Evolutionary conservation across 1,140 invertebrate species (phyloP), one percentile per base, ranked within the genome.

Genomic region (Polypedilum vanderplanki): DNA sequence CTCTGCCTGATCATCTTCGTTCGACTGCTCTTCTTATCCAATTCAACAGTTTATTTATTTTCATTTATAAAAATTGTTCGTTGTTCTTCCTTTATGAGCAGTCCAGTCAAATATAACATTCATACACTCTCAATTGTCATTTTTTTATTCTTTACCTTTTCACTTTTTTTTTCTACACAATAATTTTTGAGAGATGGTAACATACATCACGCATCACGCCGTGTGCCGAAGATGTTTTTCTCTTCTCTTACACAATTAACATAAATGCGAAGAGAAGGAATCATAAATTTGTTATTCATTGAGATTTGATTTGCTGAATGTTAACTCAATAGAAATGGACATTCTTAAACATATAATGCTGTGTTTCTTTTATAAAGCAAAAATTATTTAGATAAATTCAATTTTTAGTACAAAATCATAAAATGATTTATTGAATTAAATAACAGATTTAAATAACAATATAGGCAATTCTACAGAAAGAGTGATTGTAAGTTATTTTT

Each of bases 21-120:
- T 33, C 24, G 24, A 70, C 65, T 70, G 65, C n/a, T 70, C 65
- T 70, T 70, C 65, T 70, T 70, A 70, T 20, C 46, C 46, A 3
- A 70, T 70, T 70, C 65, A 70, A 70, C 65, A 70, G 18, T 70
- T 70, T 70, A 70, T 70, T 70, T 70, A 70, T 70, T 70, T 70
- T 18, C 17, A 18, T 18, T 22, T 18, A 22, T 70, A 70, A 57
- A 46, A 57, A 57, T 57, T 57, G n/a, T 57, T 57, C 46, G 12
- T 57, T n/a, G 12, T 57, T 57, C 46, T 57, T 57, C 46, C 46
- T 57, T 57, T 57, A 57, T 57, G 46, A 57, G 46, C 46, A 57
- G 15, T 57, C 46, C 46, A 57, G 46, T 57, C 46, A 57, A 57
- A 57, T 57, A 46, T n/a, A n/a, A n/a, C n/a, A n/a, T n/a, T n/a